These are phyloP conservation scores for Agrochola circellaris DNA, from an alignment of 2,888 invertebrate genomes.

Conservation along the genomic window DNA sequence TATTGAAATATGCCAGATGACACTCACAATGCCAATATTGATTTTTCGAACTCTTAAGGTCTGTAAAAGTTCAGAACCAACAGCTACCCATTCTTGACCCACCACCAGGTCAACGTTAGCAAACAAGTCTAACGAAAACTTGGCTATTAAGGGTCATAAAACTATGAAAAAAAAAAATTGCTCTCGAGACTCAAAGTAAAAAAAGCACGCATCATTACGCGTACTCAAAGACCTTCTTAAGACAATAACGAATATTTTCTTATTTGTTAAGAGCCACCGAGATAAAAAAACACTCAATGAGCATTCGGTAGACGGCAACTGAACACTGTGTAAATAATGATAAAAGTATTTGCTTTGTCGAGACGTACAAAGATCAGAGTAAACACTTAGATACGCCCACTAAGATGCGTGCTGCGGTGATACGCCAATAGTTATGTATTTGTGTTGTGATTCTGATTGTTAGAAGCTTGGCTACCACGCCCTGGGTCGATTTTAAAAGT, in stretches of 20 bases:
- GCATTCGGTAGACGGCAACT: conserved; percentile 84
- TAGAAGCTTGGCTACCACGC: conserved; percentile 50
- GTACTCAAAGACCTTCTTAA: conserved; percentile 67
- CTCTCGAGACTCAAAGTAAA: conserved; percentile 47
- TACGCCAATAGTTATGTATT: conserved; percentile 76
- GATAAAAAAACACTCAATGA: conserved; percentile 79
- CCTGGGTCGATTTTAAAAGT: conserved; percentile 35
- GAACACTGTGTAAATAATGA: conserved; percentile 87
- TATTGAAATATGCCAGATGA: conserved; percentile 1
- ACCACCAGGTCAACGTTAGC: conserved; percentile 34
- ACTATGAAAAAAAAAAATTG: conserved; percentile 41
- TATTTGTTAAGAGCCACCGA: conserved; percentile 74
- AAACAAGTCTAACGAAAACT: conserved; percentile 32
- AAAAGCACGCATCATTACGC: conserved; percentile 64
- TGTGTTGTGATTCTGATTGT: conserved; percentile 64
- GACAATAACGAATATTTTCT: conserved; percentile 79
- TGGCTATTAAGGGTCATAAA: conserved; percentile 47
- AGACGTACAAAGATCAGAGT: conserved; percentile 87
- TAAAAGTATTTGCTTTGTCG: conserved; percentile 88
- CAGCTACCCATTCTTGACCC: conserved; percentile 28
- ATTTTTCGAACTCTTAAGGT: conserved; percentile 13
- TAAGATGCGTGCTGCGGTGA: conserved; percentile 74
- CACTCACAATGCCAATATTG: conserved; percentile 12
- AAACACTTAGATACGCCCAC: conserved; percentile 87
- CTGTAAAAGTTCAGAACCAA: conserved; percentile 11